A percentile compares a stretch with the other conserved stretches of the same genome.
These are phyloP conservation scores for Aquatica leii DNA, from an alignment of 2,888 invertebrate species.

Conservation along the genomic window DNA sequence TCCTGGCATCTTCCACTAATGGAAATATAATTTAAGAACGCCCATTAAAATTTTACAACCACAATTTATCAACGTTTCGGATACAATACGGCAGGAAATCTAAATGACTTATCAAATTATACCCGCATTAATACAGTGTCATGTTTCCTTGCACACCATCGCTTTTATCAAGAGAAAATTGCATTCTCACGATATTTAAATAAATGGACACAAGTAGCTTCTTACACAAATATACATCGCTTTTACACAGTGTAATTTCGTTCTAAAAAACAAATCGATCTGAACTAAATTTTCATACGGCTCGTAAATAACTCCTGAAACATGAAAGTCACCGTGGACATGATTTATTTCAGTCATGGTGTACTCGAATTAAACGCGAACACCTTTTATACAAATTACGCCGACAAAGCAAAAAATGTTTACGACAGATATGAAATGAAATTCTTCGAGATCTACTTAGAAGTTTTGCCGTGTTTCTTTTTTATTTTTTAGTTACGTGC, in stretches of 20 bases:
- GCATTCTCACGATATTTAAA: no score
- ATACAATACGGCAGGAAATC: no score
- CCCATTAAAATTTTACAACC: no score
- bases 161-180: no score
- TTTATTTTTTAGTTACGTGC: conserved; percentile 16
- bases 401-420: conserved; percentile 27
- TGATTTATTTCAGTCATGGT: conserved; percentile 49
- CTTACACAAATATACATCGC: no score
- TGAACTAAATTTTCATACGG: conserved; percentile 43
- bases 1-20: conserved; percentile 16
- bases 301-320: conserved; percentile 44
- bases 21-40: conserved; percentile 20
- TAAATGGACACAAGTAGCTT: no score
- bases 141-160: no score
- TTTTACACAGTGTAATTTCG: no score
- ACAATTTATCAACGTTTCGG: no score
- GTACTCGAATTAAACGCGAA: conserved; percentile 47
- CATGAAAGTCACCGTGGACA: conserved; percentile 44
- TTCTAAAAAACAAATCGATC: conserved; percentile 7
- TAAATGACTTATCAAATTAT: background rate
- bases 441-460: background rate
- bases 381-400: conserved; percentile 48
- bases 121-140: background rate
- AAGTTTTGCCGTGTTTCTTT: no score
- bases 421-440: background rate